These are phyloP conservation scores for Protonibea diacanthus DNA, from an alignment of 2,797 vertebrate species.

Conservation along the genomic window DNA sequence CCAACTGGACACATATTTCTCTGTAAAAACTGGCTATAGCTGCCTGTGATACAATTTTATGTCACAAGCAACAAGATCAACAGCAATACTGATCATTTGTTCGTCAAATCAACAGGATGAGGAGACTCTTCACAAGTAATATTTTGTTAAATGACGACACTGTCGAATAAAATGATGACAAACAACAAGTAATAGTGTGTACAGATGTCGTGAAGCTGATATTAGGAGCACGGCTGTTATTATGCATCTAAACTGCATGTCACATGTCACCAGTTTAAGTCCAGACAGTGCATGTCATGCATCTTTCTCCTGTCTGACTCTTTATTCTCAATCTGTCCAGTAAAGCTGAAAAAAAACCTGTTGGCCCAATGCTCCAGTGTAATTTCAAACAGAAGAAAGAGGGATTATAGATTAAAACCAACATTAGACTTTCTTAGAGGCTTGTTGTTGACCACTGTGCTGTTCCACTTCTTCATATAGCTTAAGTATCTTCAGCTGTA, in stretches of 20 bases:
- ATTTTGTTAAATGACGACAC: not conserved
- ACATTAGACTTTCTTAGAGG: not conserved
- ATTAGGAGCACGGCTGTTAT: not conserved
- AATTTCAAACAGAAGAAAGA: not conserved
- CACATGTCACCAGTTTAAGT: no score
- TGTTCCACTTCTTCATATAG: slow-evolving; percentile 1
- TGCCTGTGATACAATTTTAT: not conserved
- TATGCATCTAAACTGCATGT: not conserved
- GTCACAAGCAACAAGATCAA: not conserved
- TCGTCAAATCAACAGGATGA: no score
- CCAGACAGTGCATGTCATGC: no score
- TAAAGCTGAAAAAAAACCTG: not conserved
- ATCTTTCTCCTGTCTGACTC: no score
- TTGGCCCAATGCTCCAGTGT: not conserved
- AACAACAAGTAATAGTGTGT: no score
- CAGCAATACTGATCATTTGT: not conserved
- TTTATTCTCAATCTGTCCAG: no score
- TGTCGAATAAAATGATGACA: no score
- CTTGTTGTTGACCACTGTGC: not conserved
- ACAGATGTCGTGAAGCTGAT: not conserved
- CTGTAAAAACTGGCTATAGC: not conserved
- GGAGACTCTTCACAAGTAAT: not conserved
- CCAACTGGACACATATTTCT: not conserved
- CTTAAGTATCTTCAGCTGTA: slow-evolving; percentile 5
- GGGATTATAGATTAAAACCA: not conserved